phyloP scores from a whole-genome alignment of 2,113 vertebrate species.

The Cettia cetti region DNA sequence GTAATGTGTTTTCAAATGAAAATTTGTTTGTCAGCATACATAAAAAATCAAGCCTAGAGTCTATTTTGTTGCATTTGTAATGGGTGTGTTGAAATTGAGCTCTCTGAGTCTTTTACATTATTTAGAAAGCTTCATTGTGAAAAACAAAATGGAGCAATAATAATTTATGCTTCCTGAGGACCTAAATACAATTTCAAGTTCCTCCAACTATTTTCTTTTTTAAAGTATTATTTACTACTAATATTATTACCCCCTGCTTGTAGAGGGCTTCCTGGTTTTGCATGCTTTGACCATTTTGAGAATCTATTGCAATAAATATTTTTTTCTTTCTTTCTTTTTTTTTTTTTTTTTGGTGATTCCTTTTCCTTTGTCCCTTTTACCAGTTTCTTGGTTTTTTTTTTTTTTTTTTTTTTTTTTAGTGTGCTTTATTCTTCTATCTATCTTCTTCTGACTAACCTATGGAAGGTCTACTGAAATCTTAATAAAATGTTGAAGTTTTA shows the following conservation, averaged over 20 bases:
- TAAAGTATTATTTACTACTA: background rate
- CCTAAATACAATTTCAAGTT: background rate
- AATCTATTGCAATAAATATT: background rate
- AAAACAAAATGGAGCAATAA: background rate
- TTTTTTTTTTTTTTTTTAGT: background rate
- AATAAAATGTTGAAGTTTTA: background rate
- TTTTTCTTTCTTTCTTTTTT: no score
- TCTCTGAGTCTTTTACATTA: background rate
- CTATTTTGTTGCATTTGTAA: background rate
- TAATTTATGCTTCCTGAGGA: background rate
- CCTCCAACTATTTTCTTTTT: background rate
- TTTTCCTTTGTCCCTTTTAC: background rate
- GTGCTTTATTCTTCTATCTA: background rate
- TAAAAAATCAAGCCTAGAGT: background rate
- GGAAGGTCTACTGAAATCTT: background rate
- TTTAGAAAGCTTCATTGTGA: background rate
- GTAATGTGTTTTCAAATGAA: background rate
- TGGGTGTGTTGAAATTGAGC: background rate
- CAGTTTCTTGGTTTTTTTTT: no score
- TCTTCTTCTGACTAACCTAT: background rate
- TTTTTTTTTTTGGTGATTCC: background rate
- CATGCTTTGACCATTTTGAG: background rate
- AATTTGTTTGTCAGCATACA: background rate
- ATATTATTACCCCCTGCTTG: background rate
- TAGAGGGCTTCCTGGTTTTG: background rate